Percentiles rank a stretch among this genome's conserved stretches.
phyloP scores from a whole-genome alignment of 1,140 invertebrate species.

The Meteorus sp. region DNA sequence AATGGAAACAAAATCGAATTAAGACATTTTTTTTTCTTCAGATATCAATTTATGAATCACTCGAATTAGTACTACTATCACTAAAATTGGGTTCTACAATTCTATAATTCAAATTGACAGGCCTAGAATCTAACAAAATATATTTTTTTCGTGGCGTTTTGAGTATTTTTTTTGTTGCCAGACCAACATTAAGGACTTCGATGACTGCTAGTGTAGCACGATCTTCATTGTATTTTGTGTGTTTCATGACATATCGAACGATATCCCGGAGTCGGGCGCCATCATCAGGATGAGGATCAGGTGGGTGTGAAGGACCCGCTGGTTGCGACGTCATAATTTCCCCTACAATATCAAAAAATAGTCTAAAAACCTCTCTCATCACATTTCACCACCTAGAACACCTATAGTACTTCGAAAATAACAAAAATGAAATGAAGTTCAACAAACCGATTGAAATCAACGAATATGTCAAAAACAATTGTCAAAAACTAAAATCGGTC shows the following conservation, averaged over 20 bases:
- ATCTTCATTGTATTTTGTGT: slow-evolving; percentile 36
- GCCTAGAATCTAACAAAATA: slow-evolving; percentile 28
- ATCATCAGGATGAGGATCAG: slow-evolving; percentile 16
- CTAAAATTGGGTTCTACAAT: slow-evolving; percentile 39
- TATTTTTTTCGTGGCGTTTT: slow-evolving; percentile 39
- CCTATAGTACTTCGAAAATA: no score
- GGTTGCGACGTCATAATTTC: background rate
- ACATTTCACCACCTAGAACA: no score
- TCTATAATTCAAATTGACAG: slow-evolving; percentile 28
- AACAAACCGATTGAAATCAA: no score
- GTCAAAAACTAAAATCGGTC: background rate
- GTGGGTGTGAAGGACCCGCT: background rate
- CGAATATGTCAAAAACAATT: background rate
- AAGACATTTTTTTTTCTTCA: background rate
- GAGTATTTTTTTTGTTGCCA: slow-evolving; percentile 43
- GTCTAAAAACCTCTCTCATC: no score
- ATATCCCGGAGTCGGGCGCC: slow-evolving; percentile 46
- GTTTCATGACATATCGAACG: slow-evolving; percentile 44
- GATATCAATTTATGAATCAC: slow-evolving; percentile 8
- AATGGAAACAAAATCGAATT: background rate
- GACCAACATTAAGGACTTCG: slow-evolving; percentile 43
- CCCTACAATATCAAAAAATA: background rate
- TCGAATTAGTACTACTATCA: slow-evolving; percentile 37
- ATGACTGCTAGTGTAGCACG: slow-evolving; percentile 39
- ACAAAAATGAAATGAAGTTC: background rate